phyloP scores from a whole-genome alignment of 2,797 vertebrate genomes.

The Crocodylus rhombifer region DNA sequence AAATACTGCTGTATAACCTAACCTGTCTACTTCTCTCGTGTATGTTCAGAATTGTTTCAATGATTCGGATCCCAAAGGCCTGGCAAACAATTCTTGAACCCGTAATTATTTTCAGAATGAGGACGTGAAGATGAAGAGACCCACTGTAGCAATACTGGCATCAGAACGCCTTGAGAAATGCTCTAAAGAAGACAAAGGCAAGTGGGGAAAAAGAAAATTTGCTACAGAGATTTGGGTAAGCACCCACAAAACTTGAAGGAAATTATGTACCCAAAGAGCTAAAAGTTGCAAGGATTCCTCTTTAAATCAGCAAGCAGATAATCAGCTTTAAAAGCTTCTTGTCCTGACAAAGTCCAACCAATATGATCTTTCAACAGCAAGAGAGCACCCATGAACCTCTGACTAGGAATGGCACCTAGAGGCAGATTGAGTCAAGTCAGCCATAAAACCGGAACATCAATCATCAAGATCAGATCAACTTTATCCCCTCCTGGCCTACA shows the following conservation, averaged over 20 bases:
- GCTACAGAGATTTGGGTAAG: conserved; percentile 10
- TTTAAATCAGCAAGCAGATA: conserved; percentile 63
- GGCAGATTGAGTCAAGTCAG: background rate
- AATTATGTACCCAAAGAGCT: conserved; percentile 62
- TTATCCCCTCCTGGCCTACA: background rate
- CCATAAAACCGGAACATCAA: background rate
- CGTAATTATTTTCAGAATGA: background rate
- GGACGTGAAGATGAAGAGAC: conserved; percentile 13
- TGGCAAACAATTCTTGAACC: conserved; percentile 6
- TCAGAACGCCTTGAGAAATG: rapidly evolving
- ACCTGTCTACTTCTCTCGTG: background rate
- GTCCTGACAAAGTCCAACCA: background rate
- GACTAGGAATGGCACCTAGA: background rate
- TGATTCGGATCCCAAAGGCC: background rate
- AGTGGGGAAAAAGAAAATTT: conserved; percentile 16
- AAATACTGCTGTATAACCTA: background rate
- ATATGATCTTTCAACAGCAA: conserved; percentile 43
- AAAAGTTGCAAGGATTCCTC: conserved; percentile 23
- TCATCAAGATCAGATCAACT: background rate
- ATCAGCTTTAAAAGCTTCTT: conserved; percentile 61
- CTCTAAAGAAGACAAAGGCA: conserved; percentile 6
- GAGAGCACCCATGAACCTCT: conserved; percentile 29
- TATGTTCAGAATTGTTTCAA: conserved; percentile 16
- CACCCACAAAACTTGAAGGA: conserved; percentile 54
- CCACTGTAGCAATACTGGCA: background rate